A percentile compares a stretch with the other conserved stretches of the same genome.
phyloP scores from a whole-genome alignment of 2,888 invertebrate genomes.

The Cosmopolites sordidus region DNA sequence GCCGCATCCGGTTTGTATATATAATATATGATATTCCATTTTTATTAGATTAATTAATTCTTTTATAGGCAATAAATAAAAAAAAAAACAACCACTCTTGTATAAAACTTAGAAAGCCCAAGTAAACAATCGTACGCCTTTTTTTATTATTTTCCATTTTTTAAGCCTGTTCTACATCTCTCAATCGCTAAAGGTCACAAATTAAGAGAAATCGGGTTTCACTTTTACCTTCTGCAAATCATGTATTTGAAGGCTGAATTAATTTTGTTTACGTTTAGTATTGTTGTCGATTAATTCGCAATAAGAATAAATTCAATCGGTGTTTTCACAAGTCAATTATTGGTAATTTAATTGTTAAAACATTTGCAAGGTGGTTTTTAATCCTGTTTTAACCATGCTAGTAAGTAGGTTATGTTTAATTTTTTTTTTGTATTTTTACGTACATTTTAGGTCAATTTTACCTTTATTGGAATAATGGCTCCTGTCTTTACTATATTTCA shows the following conservation, averaged over 20 bases:
- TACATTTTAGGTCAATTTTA: constrained; percentile 50
- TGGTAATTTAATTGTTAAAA: no score
- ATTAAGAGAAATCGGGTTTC: constrained; percentile 5
- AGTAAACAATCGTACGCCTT: no score
- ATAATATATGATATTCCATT: no score
- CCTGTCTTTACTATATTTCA: constrained; percentile 60
- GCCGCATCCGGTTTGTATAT: no score
- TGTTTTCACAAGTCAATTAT: no score
- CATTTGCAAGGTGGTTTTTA: no score
- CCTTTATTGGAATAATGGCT: constrained; percentile 61
- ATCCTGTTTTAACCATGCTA: constrained; percentile 5
- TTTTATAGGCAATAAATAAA: no score
- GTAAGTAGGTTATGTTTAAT: no score
- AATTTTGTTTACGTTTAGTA: not conserved
- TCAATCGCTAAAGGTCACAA: not conserved
- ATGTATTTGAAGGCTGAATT: constrained; percentile 4
- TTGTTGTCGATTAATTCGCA: not conserved
- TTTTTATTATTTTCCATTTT: no score
- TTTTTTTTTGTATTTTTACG: not conserved
- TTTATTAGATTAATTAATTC: no score
- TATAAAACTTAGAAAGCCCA: no score
- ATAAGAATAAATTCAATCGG: not conserved
- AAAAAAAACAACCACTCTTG: no score
- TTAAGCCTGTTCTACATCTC: not conserved
- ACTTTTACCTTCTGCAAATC: constrained; percentile 15